phyloP scores from a whole-genome alignment of 2,888 invertebrate genomes.

The Abrostola triplasia region DNA sequence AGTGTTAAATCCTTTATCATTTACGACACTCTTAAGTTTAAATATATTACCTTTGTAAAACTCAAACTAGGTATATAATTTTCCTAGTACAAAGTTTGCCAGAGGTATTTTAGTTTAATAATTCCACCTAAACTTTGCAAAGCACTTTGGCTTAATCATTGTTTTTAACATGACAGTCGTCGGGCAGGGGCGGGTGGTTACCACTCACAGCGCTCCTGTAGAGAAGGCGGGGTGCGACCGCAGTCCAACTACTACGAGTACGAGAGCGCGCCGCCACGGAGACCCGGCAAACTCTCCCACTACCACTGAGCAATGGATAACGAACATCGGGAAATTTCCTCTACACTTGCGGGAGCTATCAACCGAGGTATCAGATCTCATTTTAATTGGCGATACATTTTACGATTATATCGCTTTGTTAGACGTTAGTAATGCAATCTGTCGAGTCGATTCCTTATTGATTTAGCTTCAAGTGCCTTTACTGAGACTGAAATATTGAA shows the following conservation, averaged over 20 bases:
- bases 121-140: constrained; percentile 6
- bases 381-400: constrained; percentile 53
- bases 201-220: constrained; percentile 90
- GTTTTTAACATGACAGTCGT: constrained; percentile 70
- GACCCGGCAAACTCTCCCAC: constrained; percentile 85
- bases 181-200: constrained; percentile 81
- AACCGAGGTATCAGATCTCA: constrained; percentile 55
- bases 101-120: not conserved
- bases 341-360: constrained; percentile 15
- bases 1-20: no score
- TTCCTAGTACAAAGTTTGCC: not conserved
- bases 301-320: constrained; percentile 78
- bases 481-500: constrained; percentile 33
- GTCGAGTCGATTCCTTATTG: constrained; percentile 44
- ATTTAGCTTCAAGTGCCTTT: constrained; percentile 48
- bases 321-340: constrained; percentile 22
- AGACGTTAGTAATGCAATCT: constrained; percentile 48
- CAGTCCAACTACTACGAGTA: constrained; percentile 96
- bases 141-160: constrained; percentile 31
- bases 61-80: not conserved
- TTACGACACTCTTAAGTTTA: no score
- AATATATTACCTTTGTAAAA: no score
- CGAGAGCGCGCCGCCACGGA: constrained; percentile 90
- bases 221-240: constrained; percentile 89
- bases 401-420: constrained; percentile 44